phyloP scores from a whole-genome alignment of 2,797 vertebrate genomes.

The Cyprinodon diabolis region DNA sequence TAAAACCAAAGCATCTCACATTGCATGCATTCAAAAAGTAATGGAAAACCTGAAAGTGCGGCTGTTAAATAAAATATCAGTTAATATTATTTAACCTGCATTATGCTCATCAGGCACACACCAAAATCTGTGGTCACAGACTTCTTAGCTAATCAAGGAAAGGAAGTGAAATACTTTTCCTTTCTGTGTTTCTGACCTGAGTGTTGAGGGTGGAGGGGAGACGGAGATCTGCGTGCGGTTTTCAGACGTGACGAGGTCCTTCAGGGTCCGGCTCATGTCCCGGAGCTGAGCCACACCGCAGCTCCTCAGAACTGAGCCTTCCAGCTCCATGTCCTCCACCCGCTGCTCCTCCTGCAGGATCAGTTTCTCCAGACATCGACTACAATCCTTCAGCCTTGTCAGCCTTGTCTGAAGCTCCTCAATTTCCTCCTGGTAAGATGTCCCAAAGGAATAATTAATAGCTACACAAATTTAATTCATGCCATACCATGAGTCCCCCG shows the following conservation, averaged over 20 bases:
- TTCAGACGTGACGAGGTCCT: conserved; percentile 80
- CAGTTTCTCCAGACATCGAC: conserved; percentile 78
- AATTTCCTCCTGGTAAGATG: conserved; percentile 83
- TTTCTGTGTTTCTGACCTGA: conserved; percentile 77
- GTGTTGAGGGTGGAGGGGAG: conserved; percentile 75
- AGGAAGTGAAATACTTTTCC: background rate
- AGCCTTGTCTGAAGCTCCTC: conserved; percentile 81
- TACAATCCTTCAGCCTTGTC: conserved; percentile 76
- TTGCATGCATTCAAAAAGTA: background rate
- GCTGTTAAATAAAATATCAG: background rate
- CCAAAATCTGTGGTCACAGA: background rate
- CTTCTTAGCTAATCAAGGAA: too few relatives aligned
- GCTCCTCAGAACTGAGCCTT: conserved; percentile 75
- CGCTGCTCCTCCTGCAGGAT: conserved; percentile 81
- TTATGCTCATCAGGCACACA: background rate
- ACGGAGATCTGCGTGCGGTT: conserved; percentile 70
- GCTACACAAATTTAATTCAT: background rate
- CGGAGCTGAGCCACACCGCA: conserved; percentile 78
- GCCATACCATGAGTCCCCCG: too few relatives aligned
- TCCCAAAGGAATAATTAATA: background rate
- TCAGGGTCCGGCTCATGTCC: conserved; percentile 79
- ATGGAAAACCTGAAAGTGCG: background rate
- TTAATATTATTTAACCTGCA: background rate
- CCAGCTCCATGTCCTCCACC: conserved; percentile 77
- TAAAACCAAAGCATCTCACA: background rate